phyloP scores from a whole-genome alignment of 2,888 invertebrate genomes.

The Bruchidius siliquastri region DNA sequence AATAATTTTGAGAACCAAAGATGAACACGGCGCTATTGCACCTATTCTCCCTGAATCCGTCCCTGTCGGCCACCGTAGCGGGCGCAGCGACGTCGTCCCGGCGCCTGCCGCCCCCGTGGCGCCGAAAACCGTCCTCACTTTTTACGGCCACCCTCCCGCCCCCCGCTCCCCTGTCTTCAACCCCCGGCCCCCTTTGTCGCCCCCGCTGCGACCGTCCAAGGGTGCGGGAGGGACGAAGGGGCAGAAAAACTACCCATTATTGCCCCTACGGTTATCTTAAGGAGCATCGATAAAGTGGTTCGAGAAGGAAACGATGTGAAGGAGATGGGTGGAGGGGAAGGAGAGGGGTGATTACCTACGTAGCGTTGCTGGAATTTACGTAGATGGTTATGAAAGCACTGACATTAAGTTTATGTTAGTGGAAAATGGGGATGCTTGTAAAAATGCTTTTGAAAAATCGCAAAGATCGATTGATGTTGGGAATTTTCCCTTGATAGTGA shows the following conservation, averaged over 20 bases:
- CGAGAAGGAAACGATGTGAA: slow-evolving; percentile 37
- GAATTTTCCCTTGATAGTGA: too few relatives aligned
- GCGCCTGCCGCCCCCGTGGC: slow-evolving; percentile 26
- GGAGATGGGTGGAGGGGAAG: slow-evolving; percentile 10
- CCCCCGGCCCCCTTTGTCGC: not conserved
- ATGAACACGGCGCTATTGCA: too few relatives aligned
- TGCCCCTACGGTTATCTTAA: slow-evolving; percentile 49
- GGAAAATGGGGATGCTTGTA: not conserved
- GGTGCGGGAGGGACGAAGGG: slow-evolving; percentile 31
- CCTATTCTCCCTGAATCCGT: not conserved
- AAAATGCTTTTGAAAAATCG: not conserved
- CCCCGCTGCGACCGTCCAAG: not conserved
- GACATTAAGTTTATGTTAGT: not conserved
- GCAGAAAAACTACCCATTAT: slow-evolving; percentile 49
- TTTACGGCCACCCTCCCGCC: slow-evolving; percentile 41
- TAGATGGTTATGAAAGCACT: not conserved
- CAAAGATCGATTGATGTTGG: too few relatives aligned
- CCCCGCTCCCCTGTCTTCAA: slow-evolving; percentile 27
- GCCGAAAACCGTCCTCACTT: slow-evolving; percentile 45
- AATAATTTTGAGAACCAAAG: too few relatives aligned
- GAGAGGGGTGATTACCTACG: not conserved
- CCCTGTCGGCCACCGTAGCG: not conserved
- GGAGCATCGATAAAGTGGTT: slow-evolving; percentile 49
- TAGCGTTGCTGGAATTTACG: not conserved
- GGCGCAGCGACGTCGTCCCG: not conserved